Percentiles rank a stretch among this genome's conserved stretches.
phyloP scores from a whole-genome alignment of 2,113 vertebrate species.

The Plecturocebus donacophilus region DNA sequence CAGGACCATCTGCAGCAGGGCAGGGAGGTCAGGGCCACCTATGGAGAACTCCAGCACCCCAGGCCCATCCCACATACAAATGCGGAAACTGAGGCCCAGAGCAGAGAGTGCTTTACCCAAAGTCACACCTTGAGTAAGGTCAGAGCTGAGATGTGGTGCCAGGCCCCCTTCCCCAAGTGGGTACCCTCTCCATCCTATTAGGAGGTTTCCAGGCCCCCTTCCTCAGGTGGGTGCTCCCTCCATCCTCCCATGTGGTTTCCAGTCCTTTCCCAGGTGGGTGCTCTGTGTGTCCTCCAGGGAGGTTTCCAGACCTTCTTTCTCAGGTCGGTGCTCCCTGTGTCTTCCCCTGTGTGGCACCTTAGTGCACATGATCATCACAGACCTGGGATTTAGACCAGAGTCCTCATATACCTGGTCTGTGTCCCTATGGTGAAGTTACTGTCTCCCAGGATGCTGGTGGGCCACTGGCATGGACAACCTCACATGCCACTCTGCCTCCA shows the following conservation, averaged over 20 bases:
- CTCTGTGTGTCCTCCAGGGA: fast-evolving
- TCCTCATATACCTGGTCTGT: not conserved
- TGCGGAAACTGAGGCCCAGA: not conserved
- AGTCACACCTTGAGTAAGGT: not conserved
- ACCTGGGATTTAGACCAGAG: not conserved
- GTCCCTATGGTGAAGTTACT: not conserved
- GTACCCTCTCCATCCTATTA: not conserved
- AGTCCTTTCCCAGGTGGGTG: too few species aligned
- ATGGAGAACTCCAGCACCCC: not conserved
- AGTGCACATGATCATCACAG: not conserved
- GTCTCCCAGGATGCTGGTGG: fast-evolving
- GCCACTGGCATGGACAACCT: not conserved
- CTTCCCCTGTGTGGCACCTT: fast-evolving
- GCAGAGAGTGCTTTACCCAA: not conserved
- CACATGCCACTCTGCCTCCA: not conserved
- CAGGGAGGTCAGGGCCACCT: not conserved
- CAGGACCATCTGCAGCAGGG: not conserved
- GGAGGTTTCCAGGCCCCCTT: not conserved
- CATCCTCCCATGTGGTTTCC: fast-evolving
- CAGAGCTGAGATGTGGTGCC: not conserved
- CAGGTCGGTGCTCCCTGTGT: not conserved
- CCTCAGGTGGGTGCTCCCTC: not conserved
- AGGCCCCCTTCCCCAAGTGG: too few species aligned
- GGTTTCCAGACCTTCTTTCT: not conserved
- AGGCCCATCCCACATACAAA: not conserved